Base-by-base conservation (phyloP, 1,140 invertebrate genomes). In the Cherax destructor region DNA sequence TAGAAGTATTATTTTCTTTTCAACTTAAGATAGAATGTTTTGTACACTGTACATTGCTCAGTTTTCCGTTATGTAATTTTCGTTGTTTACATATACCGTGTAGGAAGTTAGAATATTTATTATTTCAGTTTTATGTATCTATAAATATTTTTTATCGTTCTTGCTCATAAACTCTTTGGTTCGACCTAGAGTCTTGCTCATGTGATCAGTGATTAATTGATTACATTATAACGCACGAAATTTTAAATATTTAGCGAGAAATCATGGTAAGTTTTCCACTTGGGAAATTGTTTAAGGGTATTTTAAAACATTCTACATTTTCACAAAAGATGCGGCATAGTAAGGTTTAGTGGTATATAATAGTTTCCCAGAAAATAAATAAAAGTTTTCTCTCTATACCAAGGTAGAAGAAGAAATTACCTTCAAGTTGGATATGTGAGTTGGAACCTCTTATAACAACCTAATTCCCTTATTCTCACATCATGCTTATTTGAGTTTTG, bases 401-500 rank as follows among this genome's bases (percentile, higher is more conserved):
- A 83, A 91, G 89, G 89, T 91, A 91, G 89, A 91, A 91, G 89
- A 91, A 76, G 83, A 56, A 91, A 85, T 79, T 91, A 69, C 76
- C 89, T 77, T 77, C 89, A 91, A 91, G 89, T 91, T 91, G 89
- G 89, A 91, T 84, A 85, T 91, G 89, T 91, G 83, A 91, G 89
- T 91, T 91, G 83, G 50, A 85, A 79, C 86, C 52, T 79, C 74
- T 85, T 77, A 49, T 88, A 59, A 74, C 13, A 21, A 49, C 47
- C 83, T 86, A 52, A 74, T 52, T 24, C 69, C 49, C 50, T 50
- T 86, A 72, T 86, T 49, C 83, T 76, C 52, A 52, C 50, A 86
- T 74, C 59, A 72, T 50, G 41, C 65, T 84, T 84, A 86, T 76
- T 47, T 74, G 24, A 86, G 83, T 74, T 76, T 86, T 18, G n/a